phyloP scores from a whole-genome alignment of 2,888 invertebrate species.

The Acanthosoma haemorrhoidale region DNA sequence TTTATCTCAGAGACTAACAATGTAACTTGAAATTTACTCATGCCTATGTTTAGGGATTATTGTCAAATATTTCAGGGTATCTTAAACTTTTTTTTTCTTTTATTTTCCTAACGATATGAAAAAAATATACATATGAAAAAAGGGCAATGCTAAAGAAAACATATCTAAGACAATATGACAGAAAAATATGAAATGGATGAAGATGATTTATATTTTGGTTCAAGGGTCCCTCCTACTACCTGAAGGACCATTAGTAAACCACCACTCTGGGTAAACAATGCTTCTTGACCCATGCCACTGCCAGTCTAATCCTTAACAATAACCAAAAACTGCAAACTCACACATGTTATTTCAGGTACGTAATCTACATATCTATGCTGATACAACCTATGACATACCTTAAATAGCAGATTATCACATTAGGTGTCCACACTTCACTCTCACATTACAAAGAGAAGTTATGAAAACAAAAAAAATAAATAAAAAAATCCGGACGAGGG shows the following conservation, averaged over 20 bases:
- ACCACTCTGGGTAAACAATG: constrained; percentile 18
- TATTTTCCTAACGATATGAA: too few species aligned
- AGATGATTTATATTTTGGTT: not conserved
- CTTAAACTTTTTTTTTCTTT: too few species aligned
- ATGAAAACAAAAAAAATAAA: constrained; percentile 4
- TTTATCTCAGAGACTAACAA: too few species aligned
- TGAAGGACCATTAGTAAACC: constrained; percentile 24
- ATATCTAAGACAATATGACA: not conserved
- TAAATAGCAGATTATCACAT: constrained; percentile 13
- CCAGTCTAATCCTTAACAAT: constrained; percentile 32
- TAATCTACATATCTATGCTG: constrained; percentile 10
- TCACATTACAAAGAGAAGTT: constrained; percentile 15
- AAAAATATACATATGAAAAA: too few species aligned
- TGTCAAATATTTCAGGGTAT: too few species aligned
- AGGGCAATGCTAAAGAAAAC: too few species aligned
- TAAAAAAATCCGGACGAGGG: constrained; percentile 15
- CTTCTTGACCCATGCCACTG: constrained; percentile 25
- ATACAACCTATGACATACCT: constrained; percentile 1
- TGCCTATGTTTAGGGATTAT: too few species aligned
- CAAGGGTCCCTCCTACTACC: constrained; percentile 15
- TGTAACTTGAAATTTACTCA: too few species aligned
- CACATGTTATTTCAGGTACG: constrained; percentile 26
- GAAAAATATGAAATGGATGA: not conserved
- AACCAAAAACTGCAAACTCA: constrained; percentile 32
- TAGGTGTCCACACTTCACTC: constrained; percentile 15